A percentile compares a stretch with the other conserved stretches of the same genome.
These are phyloP conservation scores for Maconellicoccus hirsutus DNA, from an alignment of 1,140 invertebrate genomes.

Conservation along the genomic window DNA sequence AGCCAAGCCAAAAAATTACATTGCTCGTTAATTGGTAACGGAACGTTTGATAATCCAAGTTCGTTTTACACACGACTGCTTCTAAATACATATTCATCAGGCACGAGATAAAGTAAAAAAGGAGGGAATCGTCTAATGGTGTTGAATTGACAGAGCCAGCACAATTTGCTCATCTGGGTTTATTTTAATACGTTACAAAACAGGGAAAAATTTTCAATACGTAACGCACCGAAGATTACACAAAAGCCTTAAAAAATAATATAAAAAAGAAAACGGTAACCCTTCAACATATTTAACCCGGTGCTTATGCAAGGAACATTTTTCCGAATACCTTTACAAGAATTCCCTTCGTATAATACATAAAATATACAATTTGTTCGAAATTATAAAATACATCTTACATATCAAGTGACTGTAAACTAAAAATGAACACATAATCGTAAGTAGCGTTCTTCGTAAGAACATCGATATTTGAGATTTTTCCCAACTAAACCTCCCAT, in stretches of 20 bases:
- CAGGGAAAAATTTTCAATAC: too few relatives aligned
- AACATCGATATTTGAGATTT: neutral
- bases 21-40: too few relatives aligned
- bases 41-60: too few relatives aligned
- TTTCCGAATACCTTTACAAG: neutral
- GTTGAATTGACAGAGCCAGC: too few relatives aligned
- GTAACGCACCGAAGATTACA: neutral
- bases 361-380: conserved; percentile 1
- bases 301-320: neutral
- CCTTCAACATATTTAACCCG: neutral
- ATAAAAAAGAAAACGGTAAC: neutral
- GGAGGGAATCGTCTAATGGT: too few relatives aligned
- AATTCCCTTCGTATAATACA: neutral
- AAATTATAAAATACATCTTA: neutral
- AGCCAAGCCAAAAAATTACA: too few relatives aligned
- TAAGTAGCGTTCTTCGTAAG: neutral
- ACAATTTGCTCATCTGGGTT: too few relatives aligned
- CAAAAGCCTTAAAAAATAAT: neutral
- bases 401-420: neutral
- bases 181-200: too few relatives aligned
- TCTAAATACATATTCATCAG: too few relatives aligned
- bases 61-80: too few relatives aligned
- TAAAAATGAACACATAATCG: neutral
- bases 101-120: too few relatives aligned
- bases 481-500: neutral